Evolutionary conservation across 2,888 invertebrate species (phyloP).

Genomic region (Sarcophaga carnaria): DNA sequence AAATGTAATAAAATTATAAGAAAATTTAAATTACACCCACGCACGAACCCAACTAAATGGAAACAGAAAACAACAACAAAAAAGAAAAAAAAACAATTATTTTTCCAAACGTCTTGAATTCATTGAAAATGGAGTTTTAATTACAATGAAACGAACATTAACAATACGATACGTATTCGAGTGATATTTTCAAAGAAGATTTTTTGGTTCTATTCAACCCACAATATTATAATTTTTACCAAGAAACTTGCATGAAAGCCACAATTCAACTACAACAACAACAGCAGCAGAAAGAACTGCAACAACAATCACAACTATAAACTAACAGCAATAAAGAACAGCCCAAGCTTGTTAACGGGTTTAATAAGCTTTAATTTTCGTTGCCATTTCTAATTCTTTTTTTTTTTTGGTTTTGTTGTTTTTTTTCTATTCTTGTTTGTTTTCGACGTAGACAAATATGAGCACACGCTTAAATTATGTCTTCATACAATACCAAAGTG

Average conservation of each 20-base stretch:
- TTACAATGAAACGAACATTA: constrained; percentile 8
- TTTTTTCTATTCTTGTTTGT: background rate
- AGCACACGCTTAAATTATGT: constrained; percentile 40
- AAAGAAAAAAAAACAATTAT: too few species aligned
- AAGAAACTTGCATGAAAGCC: constrained; percentile 41
- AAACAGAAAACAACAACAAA: background rate
- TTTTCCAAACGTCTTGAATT: background rate
- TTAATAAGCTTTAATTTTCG: constrained; percentile 20
- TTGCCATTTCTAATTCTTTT: background rate
- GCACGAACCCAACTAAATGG: constrained; percentile 54
- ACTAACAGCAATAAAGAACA: background rate
- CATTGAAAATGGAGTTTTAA: constrained; percentile 17
- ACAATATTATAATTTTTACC: constrained; percentile 40
- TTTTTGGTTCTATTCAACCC: constrained; percentile 30
- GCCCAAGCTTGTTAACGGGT: constrained; percentile 51
- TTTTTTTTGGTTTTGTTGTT: constrained; percentile 3
- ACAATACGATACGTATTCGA: background rate
- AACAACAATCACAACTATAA: too few species aligned
- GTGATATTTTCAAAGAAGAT: constrained; percentile 30
- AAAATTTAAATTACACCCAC: constrained; percentile 66
- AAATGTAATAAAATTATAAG: constrained; percentile 54
- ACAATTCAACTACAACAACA: background rate
- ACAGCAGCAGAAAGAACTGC: too few species aligned
- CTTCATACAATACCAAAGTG: background rate
- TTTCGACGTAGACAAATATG: constrained; percentile 32